Percentiles rank a stretch among this genome's conserved stretches.
Evolutionary conservation across 2,888 invertebrate species (phyloP).

Genomic region (Diaperis boleti): DNA sequence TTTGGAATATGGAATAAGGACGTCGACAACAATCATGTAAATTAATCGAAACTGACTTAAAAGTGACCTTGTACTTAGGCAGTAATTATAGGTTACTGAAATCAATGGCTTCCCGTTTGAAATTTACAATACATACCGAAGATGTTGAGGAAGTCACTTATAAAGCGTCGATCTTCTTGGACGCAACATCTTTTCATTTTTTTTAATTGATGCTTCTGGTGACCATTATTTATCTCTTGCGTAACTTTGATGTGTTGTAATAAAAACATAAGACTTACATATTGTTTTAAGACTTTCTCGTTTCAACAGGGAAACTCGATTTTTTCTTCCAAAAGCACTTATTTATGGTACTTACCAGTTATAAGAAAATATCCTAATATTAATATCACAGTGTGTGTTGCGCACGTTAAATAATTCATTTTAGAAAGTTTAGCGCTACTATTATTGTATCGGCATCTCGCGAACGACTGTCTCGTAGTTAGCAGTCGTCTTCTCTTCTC

Average conservation of each 20-base stretch:
- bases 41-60: slow-evolving; percentile 26
- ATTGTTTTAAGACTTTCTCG: slow-evolving; percentile 29
- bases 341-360: slow-evolving; percentile 56
- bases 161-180: neutral
- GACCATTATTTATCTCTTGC: slow-evolving; percentile 20
- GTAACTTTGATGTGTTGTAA: slow-evolving; percentile 22
- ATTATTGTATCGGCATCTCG: slow-evolving; percentile 56
- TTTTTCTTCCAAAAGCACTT: neutral
- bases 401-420: slow-evolving; percentile 51
- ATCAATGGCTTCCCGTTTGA: slow-evolving; percentile 10
- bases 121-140: too few species aligned
- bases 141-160: neutral
- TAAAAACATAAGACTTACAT: slow-evolving; percentile 23
- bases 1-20: slow-evolving; percentile 41
- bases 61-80: slow-evolving; percentile 20
- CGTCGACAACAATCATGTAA: slow-evolving; percentile 30
- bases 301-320: slow-evolving; percentile 1
- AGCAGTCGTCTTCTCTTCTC: slow-evolving; percentile 42
- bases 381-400: slow-evolving; percentile 60
- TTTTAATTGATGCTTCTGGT: neutral
- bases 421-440: slow-evolving; percentile 48
- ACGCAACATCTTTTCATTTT: too few species aligned
- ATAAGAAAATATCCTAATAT: slow-evolving; percentile 62
- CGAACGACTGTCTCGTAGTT: slow-evolving; percentile 49
- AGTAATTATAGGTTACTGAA: slow-evolving; percentile 4